A percentile compares a stretch with the other conserved stretches of the same genome.
These are phyloP conservation scores for Anagrus nilaparvatae DNA, from an alignment of 1,140 invertebrate species.

Conservation along the genomic window DNA sequence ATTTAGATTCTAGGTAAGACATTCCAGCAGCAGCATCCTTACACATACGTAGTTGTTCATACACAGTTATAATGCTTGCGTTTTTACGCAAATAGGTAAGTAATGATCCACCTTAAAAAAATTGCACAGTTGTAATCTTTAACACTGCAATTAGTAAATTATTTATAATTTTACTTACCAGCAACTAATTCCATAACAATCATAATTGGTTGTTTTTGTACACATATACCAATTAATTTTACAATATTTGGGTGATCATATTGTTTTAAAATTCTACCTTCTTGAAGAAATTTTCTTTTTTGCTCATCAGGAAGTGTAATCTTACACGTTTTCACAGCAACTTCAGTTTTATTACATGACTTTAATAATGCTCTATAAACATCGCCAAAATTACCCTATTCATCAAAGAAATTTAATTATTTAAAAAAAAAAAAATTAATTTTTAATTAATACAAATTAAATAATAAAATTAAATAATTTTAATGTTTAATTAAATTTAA, in stretches of 20 bases:
- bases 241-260: constrained; percentile 96
- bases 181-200: constrained; percentile 97
- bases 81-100: constrained; percentile 79
- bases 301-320: constrained; percentile 90
- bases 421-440: not conserved
- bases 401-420: constrained; percentile 1
- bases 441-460: constrained; percentile 2
- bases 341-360: constrained; percentile 57
- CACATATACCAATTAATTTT: constrained; percentile 93
- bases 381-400: constrained; percentile 92
- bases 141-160: constrained; percentile 5
- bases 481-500: not conserved
- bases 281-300: constrained; percentile 91
- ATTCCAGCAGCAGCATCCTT: constrained; percentile 89
- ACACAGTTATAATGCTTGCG: constrained; percentile 53
- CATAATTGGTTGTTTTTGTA: constrained; percentile 97
- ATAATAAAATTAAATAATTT: not conserved
- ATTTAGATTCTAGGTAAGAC: constrained; percentile 91
- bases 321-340: constrained; percentile 93
- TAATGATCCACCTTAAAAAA: constrained; percentile 72
- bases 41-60: constrained; percentile 81
- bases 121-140: not conserved
- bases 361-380: constrained; percentile 86
- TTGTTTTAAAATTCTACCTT: constrained; percentile 90
- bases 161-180: constrained; percentile 44